phyloP scores from a whole-genome alignment of 2,888 invertebrate species.

The Sepioteuthis lessoniana region DNA sequence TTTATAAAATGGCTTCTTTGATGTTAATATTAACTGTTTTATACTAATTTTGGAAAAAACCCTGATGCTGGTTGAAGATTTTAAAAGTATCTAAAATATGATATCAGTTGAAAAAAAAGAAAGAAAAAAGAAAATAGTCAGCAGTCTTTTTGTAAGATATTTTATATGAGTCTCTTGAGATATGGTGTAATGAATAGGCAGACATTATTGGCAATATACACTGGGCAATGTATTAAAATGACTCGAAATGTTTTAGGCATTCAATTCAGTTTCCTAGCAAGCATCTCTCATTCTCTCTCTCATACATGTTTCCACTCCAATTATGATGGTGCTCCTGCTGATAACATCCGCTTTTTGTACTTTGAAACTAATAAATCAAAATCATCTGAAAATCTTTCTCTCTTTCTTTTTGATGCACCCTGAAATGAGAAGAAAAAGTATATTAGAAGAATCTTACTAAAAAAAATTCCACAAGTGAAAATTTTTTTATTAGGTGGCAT shows the following conservation, averaged over 20 bases:
- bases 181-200: neutral
- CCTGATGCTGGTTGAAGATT: too few relatives aligned
- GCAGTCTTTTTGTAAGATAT: neutral
- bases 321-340: neutral
- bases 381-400: neutral
- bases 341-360: constrained; percentile 36
- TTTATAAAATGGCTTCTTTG: too few relatives aligned
- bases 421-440: neutral
- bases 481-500: too few relatives aligned
- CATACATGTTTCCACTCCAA: neutral
- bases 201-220: neutral
- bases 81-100: too few relatives aligned
- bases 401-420: neutral
- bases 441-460: neutral
- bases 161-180: neutral
- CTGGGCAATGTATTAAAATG: neutral
- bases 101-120: neutral
- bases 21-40: too few relatives aligned
- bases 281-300: neutral
- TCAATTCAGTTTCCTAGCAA: neutral
- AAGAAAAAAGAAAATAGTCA: too few relatives aligned
- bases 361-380: constrained; percentile 25
- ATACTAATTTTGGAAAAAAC: too few relatives aligned
- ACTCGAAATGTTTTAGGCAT: neutral
- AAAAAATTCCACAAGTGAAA: too few relatives aligned